Conservation (phyloP, 2,888 invertebrate species). For the Aporophyla nigra region DNA sequence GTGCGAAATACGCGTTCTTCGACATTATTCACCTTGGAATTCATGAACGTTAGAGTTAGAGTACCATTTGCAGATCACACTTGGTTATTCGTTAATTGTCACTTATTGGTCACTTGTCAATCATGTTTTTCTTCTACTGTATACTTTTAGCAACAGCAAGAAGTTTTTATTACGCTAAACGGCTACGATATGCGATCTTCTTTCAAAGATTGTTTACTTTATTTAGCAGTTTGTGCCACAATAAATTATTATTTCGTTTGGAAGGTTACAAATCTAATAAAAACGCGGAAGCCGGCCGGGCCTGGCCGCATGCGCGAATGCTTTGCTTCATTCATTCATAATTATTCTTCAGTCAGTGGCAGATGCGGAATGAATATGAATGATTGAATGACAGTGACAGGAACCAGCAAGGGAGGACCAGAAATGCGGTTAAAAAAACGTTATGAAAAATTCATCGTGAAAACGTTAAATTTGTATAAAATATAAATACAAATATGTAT, state of each 20-base stretch:
- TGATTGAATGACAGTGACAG: constrained; percentile 3
- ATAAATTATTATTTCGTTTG: constrained; percentile 8
- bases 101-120: not conserved
- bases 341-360: not conserved
- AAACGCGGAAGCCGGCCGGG: not conserved
- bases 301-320: not conserved
- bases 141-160: not conserved
- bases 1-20: constrained; percentile 55
- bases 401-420: not conserved
- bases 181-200: not conserved
- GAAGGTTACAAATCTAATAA: too few species aligned
- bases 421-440: not conserved
- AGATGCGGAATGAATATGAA: constrained; percentile 18
- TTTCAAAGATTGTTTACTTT: not conserved
- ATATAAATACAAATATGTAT: not conserved
- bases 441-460: not conserved
- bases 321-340: too few species aligned
- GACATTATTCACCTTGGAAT: constrained; percentile 54
- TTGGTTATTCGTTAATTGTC: not conserved
- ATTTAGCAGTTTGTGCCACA: not conserved
- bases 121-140: constrained; percentile 7
- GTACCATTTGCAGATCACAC: not conserved
- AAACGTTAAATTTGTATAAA: not conserved
- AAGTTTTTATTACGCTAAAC: constrained; percentile 20
- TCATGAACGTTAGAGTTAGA: not conserved